Evolutionary conservation across 2,797 vertebrate species (phyloP).

Genomic region (Melanotaenia maccullochi): DNA sequence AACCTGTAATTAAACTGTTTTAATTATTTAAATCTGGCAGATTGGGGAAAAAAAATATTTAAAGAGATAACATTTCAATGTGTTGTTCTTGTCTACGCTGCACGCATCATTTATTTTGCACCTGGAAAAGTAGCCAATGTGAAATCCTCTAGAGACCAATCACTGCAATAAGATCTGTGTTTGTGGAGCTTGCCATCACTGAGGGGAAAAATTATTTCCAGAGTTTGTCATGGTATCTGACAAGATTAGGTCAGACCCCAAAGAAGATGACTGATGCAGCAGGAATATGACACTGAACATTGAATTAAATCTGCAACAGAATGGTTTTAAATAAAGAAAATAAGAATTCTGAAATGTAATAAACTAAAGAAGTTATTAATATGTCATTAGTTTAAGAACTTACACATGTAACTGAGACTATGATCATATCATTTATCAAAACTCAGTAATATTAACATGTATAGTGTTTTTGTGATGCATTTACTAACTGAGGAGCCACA

Average conservation of each 20-base stretch:
- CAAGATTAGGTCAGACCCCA: not conserved
- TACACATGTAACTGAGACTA: not conserved
- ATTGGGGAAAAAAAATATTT: not conserved
- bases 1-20: not conserved
- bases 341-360: not conserved
- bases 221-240: not conserved
- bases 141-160: not conserved
- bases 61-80: not conserved
- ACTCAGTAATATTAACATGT: not conserved
- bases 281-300: not conserved
- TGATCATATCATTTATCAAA: not conserved
- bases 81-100: not conserved
- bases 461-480: not conserved
- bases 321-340: not conserved
- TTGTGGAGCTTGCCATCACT: not conserved
- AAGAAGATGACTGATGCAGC: not conserved
- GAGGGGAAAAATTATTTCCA: not conserved
- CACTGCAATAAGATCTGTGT: not conserved
- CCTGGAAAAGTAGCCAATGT: not conserved
- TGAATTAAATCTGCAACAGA: not conserved
- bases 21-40: not conserved
- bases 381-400: not conserved
- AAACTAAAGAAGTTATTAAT: not conserved
- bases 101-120: not conserved
- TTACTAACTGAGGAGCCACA: not conserved